phyloP scores from a whole-genome alignment of 2,113 vertebrate species.

The Morone chrysops region DNA sequence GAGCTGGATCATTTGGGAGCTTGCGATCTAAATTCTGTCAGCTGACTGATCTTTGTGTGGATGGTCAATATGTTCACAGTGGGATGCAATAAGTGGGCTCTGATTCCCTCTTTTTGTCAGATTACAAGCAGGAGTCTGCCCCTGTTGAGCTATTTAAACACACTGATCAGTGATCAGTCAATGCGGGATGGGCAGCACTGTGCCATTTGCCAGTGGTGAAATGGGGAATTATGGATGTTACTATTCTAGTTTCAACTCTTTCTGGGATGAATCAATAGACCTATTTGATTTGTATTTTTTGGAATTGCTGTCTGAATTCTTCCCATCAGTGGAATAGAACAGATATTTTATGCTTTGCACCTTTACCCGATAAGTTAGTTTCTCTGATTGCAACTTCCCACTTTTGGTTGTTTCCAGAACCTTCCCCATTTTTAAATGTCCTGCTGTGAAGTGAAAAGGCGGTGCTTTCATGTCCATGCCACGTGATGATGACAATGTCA shows the following conservation, averaged over 20 bases:
- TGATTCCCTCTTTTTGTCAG: constrained; percentile 34
- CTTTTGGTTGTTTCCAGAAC: constrained; percentile 10
- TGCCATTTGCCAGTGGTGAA: constrained; percentile 34
- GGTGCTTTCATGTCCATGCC: background rate
- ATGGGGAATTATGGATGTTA: constrained; percentile 42
- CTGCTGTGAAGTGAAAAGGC: constrained; percentile 4
- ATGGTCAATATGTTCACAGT: constrained; percentile 59
- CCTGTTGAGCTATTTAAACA: constrained; percentile 61
- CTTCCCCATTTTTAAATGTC: background rate
- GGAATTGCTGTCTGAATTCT: constrained; percentile 25
- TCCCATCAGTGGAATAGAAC: constrained; percentile 6
- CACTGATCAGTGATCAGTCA: constrained; percentile 55
- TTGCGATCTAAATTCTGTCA: constrained; percentile 48
- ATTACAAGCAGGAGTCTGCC: constrained; percentile 15
- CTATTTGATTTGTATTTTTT: constrained; percentile 46
- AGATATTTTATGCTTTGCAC: constrained; percentile 4
- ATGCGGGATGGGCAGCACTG: constrained; percentile 29
- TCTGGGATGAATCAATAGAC: constrained; percentile 51
- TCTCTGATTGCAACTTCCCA: background rate
- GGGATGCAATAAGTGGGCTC: constrained; percentile 47
- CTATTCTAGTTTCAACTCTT: constrained; percentile 47
- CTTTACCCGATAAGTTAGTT: background rate
- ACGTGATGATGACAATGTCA: background rate
- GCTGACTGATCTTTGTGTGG: constrained; percentile 36
- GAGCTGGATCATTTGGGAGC: constrained; percentile 36